Base-by-base conservation (phyloP, 2,888 invertebrate species). In the Phengaris alcon region DNA sequence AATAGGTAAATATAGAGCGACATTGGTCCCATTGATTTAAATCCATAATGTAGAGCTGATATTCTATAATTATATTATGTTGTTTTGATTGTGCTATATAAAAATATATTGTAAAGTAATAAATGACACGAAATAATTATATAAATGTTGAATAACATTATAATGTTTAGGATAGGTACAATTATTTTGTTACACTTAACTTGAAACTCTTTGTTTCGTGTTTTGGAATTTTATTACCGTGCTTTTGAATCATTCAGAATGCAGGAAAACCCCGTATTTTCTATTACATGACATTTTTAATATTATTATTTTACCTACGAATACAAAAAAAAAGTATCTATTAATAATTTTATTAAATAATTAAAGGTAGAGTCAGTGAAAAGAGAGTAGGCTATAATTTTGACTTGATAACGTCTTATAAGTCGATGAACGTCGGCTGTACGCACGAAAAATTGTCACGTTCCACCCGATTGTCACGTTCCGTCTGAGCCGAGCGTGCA, bases 201-300 rank as follows among this genome's bases (percentile, higher is more conserved):
- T 35, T 35, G 35, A 59, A 57, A 57, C 15, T 22, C 59, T 59
- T 8, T 15, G 22, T 59, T 15, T 59, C 22, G 10, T 59, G 59
- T 59, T 59, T 59, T 59, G 22, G 22, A 59, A 59, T 59, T 59
- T 59, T 59, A 59, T 59, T 22, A 22, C 59, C 9, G 22, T 59
- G 22, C 4, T 59, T 22, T 59, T 59, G 15, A 15, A 22, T 59
- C 6, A 22, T 10, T 35, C 35, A 35, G 15, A 57, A 22, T 22
- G 0, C 59, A 10, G 59, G 22, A 59, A 59, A 59, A 59, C 9
- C 15, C 8, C 57, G 57, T 15, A 48, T 48, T 48, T 22, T 22
- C 0, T 4, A 8, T 12, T 12, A 52, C 1, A 52, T 52, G 35
- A 22, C 4, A 35, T 1, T 52, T 52, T 52, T 52, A 10, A 52